Conservation (phyloP, 2,797 vertebrate species). For the Leptodactylus fallax region DNA sequence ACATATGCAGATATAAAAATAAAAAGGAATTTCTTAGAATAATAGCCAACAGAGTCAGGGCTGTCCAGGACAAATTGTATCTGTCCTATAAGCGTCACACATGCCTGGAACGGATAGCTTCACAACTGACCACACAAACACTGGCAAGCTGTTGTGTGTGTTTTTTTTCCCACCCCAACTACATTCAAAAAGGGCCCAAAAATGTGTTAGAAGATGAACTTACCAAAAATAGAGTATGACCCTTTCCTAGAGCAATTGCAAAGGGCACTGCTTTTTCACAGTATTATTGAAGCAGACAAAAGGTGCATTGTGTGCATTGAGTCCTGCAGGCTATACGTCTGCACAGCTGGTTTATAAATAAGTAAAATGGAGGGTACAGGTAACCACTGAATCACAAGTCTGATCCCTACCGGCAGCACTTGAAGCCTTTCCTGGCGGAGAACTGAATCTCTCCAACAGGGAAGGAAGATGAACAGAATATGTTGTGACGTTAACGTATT, state of each 20-base stretch:
- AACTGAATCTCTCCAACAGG: constrained; percentile 30
- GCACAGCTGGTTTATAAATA: constrained; percentile 49
- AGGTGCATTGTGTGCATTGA: neutral
- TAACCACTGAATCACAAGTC: constrained; percentile 20
- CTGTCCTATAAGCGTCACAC: neutral
- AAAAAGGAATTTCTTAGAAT: neutral
- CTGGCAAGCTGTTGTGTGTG: neutral
- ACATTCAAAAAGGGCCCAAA: neutral
- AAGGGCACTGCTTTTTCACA: constrained; percentile 19
- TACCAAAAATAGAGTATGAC: neutral
- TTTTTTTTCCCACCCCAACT: neutral
- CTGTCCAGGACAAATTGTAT: neutral
- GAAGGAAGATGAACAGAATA: constrained; percentile 21
- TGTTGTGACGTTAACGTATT: constrained; percentile 48
- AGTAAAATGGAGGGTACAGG: constrained; percentile 19
- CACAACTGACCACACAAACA: neutral
- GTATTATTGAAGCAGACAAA: neutral
- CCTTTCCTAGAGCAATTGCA: constrained; percentile 7
- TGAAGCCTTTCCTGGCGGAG: constrained; percentile 44
- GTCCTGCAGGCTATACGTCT: neutral
- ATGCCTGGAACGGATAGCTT: neutral
- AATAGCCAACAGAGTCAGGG: constrained; percentile 7
- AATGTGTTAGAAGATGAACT: too few relatives aligned
- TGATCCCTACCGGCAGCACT: constrained; percentile 50
- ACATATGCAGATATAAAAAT: neutral